phyloP scores from a whole-genome alignment of 2,797 vertebrate genomes.

The Capromys pilorides region DNA sequence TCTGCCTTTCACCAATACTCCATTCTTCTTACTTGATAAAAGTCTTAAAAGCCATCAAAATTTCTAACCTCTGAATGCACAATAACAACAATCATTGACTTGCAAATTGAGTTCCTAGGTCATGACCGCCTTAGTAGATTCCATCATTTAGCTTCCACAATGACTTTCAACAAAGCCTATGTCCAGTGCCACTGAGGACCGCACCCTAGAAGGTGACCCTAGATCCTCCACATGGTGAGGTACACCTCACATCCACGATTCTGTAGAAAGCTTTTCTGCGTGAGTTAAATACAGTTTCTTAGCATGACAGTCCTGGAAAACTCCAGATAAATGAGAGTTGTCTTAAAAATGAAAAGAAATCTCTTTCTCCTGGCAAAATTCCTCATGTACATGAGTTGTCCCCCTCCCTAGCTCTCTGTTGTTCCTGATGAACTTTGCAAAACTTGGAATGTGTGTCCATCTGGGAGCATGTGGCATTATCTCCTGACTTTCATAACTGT shows the following conservation, averaged over 20 bases:
- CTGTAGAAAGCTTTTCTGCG: neutral
- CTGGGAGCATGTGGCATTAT: neutral
- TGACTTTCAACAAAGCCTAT: neutral
- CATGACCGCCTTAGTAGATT: neutral
- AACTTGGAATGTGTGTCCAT: neutral
- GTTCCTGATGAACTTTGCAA: neutral
- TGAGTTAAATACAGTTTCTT: no score
- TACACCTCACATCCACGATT: rapidly evolving
- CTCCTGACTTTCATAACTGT: neutral
- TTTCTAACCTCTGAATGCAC: neutral
- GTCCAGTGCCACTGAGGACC: neutral
- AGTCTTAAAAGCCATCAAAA: neutral
- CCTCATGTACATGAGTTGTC: no score
- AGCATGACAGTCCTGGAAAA: neutral
- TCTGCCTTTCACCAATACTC: neutral
- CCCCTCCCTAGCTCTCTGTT: rapidly evolving
- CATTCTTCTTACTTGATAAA: neutral
- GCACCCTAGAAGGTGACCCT: rapidly evolving
- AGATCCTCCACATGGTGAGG: neutral
- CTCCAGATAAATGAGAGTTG: neutral
- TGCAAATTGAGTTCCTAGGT: neutral
- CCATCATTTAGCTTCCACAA: neutral
- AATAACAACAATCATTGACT: neutral
- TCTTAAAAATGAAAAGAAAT: neutral
- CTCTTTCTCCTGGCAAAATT: neutral